Conservation (phyloP, 2,113 vertebrate genomes). For the Bos taurus region ARS-UCD2.0 NC_037329.1:81613001-81613500, state of each 20-base stretch:
- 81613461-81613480: not conserved
- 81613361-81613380: not conserved
- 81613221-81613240: not conserved
- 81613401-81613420: not conserved
- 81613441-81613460: not conserved
- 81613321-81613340: not conserved
- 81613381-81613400: not conserved
- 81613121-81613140: not conserved
- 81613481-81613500: not conserved
- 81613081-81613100: not conserved
- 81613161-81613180: not conserved
- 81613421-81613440: not conserved
- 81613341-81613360: not conserved
- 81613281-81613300: not conserved
- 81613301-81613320: not conserved
- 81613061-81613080: not conserved
- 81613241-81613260: not conserved
- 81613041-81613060: not conserved
- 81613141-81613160: not conserved
- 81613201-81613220: too few relatives aligned
- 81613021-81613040: not conserved
- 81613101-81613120: not conserved
- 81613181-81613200: not conserved
- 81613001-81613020: not conserved
- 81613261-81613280: not conserved